phyloP scores from a whole-genome alignment of 2,113 vertebrate genomes.

The Hippocampus zosterae region DNA sequence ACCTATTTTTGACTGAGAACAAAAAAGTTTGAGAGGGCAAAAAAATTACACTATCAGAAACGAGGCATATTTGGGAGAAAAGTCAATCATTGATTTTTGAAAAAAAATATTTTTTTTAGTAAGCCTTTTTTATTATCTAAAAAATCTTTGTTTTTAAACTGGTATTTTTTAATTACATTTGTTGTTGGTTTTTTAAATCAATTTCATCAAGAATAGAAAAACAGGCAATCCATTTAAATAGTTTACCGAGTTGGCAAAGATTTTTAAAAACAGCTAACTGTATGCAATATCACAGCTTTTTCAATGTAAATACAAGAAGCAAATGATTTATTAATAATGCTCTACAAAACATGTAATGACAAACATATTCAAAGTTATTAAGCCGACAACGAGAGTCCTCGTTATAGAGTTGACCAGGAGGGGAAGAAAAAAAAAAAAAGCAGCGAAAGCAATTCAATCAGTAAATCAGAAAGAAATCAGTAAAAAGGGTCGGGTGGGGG shows the following conservation, averaged over 20 bases:
- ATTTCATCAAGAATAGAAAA: neutral
- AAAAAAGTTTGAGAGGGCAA: too few relatives aligned
- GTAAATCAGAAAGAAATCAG: too few relatives aligned
- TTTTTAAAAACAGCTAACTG: constrained; percentile 56
- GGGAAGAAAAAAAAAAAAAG: constrained; percentile 33
- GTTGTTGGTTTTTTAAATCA: too few relatives aligned
- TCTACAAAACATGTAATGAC: constrained; percentile 77
- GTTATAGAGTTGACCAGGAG: constrained; percentile 62
- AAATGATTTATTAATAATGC: constrained; percentile 71
- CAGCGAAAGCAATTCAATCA: constrained; percentile 68
- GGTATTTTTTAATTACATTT: too few relatives aligned
- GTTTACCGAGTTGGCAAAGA: constrained; percentile 66
- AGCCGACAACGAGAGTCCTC: constrained; percentile 73
- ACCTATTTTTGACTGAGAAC: neutral
- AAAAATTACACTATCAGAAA: too few relatives aligned
- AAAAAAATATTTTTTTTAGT: too few relatives aligned
- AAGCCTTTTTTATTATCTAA: too few relatives aligned
- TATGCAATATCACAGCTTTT: constrained; percentile 58
- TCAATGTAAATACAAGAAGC: constrained; percentile 73
- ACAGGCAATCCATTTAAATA: constrained; percentile 39
- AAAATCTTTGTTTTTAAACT: too few relatives aligned
- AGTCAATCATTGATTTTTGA: too few relatives aligned
- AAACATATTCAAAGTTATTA: constrained; percentile 73
- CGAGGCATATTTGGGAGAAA: too few relatives aligned
- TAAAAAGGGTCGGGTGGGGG: constrained; percentile 29